Conservation (phyloP, 2,797 vertebrate species). For the Liparis tanakae region DNA sequence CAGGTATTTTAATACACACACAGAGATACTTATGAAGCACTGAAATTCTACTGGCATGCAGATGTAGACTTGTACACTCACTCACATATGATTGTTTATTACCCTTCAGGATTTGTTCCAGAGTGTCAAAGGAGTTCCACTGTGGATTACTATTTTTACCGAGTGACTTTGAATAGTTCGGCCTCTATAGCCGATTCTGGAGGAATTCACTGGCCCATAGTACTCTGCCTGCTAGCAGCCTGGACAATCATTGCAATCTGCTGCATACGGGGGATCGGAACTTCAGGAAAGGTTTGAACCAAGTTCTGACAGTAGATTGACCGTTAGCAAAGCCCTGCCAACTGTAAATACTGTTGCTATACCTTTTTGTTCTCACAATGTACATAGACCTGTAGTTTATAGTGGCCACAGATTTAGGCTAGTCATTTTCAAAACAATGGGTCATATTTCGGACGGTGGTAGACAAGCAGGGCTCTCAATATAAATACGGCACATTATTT, state of each 20-base stretch:
- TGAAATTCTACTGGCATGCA: background rate
- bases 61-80: background rate
- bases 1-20: slow-evolving; percentile 78
- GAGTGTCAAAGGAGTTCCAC: slow-evolving; percentile 89
- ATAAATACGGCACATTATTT: no score
- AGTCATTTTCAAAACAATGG: background rate
- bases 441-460: background rate
- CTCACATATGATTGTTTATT: background rate
- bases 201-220: slow-evolving; percentile 88
- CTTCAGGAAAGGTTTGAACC: slow-evolving; percentile 89
- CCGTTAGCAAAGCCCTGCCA: background rate
- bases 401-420: slow-evolving; percentile 15
- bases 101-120: slow-evolving; percentile 75
- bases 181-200: slow-evolving; percentile 84
- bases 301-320: background rate
- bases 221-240: slow-evolving; percentile 85
- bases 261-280: slow-evolving; percentile 90
- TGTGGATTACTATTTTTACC: slow-evolving; percentile 94
- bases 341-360: background rate
- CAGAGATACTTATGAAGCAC: background rate
- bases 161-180: slow-evolving; percentile 88
- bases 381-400: background rate
- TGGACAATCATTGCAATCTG: slow-evolving; percentile 89
- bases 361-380: background rate
- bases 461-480: background rate